Evolutionary conservation across 2,113 vertebrate species (phyloP), one percentile per base, ranked within the genome.

Genomic region (Penelope pileata): DNA sequence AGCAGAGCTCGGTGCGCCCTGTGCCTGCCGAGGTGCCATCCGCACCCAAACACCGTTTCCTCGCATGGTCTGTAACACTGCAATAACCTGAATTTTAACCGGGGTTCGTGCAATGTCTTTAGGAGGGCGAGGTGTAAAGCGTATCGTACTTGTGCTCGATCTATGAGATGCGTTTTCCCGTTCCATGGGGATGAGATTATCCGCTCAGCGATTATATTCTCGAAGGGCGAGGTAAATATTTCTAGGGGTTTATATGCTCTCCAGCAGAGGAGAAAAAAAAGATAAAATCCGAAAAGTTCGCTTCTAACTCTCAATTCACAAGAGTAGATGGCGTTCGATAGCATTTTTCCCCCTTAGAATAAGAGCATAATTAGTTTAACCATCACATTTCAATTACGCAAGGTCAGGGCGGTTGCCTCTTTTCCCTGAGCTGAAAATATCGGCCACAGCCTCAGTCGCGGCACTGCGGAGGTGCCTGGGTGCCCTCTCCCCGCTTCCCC

Each of bases 361-460:
- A 94, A 96, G 91, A 91, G 36, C 26, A 6, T 95, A 96, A 97
- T 98, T 98, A 96, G 96, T 97, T 98, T 96, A 96, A 86, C 89
- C 95, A 97, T 97, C 97, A 97, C 96, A 97, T 98, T 98, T 97
- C 97, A 97, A 97, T 98, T 97, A 98, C 60, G 86, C 85, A 94
- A 95, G 96, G 96, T 96, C 93, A 97, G 93, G 81, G 88, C 88
- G 36, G 82, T 63, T 96, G 93, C 54, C 89, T 91, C 75, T 81
- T 94, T 94, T 63, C 91, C 91, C 94, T 84, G 94, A 97, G 93
- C 91, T 94, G 91, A 94, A 95, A 91, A 96, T 90, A 95, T 59
- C 66, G 80, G 95, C 97, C 97, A 91, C 76, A 96, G 60, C 74
- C 91, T 92, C 90, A 96, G 94, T 94, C 95, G 91, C 82, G 95